Conservation (phyloP, 2,113 vertebrate genomes). For the Craseonycteris thonglongyai region DNA sequence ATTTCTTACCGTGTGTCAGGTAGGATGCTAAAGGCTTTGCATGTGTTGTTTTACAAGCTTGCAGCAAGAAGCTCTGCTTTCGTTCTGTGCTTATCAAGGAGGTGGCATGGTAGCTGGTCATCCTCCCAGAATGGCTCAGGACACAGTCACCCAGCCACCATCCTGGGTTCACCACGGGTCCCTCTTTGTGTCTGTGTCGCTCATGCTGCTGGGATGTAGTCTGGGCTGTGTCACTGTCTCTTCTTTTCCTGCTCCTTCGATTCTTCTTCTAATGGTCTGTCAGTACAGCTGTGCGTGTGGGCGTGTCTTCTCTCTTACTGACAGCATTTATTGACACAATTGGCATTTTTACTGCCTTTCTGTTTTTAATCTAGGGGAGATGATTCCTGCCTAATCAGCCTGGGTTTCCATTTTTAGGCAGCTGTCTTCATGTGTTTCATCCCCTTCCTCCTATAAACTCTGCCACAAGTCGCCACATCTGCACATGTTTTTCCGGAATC, state of each 20-base stretch:
- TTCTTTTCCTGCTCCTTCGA: not conserved
- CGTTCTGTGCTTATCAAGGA: not conserved
- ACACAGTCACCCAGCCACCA: not conserved
- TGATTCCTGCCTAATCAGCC: slow-evolving; percentile 42
- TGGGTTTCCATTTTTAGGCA: slow-evolving; percentile 60
- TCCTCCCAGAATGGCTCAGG: not conserved
- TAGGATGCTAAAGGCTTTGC: not conserved
- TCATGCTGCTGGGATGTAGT: slow-evolving; percentile 49
- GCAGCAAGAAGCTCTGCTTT: not conserved
- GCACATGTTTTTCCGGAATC: slow-evolving; percentile 60
- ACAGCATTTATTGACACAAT: slow-evolving; percentile 58
- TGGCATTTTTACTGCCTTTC: slow-evolving; percentile 72
- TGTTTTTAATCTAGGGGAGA: slow-evolving; percentile 75
- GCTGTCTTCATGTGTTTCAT: slow-evolving; percentile 59
- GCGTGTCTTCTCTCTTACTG: slow-evolving; percentile 39
- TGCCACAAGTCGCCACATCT: slow-evolving; percentile 60
- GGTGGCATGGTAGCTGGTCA: not conserved
- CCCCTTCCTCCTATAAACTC: slow-evolving; percentile 45
- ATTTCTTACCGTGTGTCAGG: not conserved
- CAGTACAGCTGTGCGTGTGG: slow-evolving; percentile 62
- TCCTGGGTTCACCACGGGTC: not conserved
- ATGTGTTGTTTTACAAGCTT: not conserved
- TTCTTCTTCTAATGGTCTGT: slow-evolving; percentile 60
- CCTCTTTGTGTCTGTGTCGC: rapidly evolving
- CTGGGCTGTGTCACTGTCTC: slow-evolving; percentile 60